A percentile compares a stretch with the other conserved stretches of the same genome.
Evolutionary conservation across 2,113 vertebrate species (phyloP).

Genomic region (Urocitellus parryii): DNA sequence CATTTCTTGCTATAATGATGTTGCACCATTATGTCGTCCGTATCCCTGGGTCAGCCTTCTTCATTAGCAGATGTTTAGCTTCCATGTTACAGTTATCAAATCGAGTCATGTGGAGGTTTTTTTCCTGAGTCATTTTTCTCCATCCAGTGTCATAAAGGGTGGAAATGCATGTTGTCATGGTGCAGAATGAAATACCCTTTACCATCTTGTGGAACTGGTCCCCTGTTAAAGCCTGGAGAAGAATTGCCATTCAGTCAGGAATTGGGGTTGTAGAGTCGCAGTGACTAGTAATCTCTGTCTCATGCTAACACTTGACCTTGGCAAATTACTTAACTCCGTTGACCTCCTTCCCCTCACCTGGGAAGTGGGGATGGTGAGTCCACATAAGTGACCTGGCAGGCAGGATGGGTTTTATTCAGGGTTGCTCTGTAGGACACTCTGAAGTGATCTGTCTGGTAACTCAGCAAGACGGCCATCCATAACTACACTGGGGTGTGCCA

Average conservation of each 20-base stretch:
- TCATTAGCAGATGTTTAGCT: neutral
- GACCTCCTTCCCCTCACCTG: neutral
- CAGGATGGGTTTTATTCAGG: neutral
- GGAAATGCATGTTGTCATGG: neutral
- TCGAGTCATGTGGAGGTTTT: neutral
- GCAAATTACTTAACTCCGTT: too few species aligned
- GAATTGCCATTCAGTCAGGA: neutral
- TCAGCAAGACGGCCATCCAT: rapidly evolving
- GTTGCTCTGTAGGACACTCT: neutral
- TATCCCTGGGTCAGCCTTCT: neutral
- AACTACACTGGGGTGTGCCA: neutral
- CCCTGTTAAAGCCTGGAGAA: neutral
- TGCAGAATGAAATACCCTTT: neutral
- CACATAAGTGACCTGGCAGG: neutral
- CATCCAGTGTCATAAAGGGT: neutral
- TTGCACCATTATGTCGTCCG: neutral
- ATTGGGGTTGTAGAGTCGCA: neutral
- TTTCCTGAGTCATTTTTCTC: neutral
- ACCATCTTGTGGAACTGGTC: neutral
- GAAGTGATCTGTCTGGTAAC: neutral
- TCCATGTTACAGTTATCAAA: neutral
- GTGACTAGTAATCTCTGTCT: neutral
- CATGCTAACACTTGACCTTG: neutral
- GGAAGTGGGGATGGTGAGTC: neutral
- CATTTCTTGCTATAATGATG: neutral